Base-by-base conservation (phyloP, 1,140 invertebrate species). In the Nixonia krombeini region DNA sequence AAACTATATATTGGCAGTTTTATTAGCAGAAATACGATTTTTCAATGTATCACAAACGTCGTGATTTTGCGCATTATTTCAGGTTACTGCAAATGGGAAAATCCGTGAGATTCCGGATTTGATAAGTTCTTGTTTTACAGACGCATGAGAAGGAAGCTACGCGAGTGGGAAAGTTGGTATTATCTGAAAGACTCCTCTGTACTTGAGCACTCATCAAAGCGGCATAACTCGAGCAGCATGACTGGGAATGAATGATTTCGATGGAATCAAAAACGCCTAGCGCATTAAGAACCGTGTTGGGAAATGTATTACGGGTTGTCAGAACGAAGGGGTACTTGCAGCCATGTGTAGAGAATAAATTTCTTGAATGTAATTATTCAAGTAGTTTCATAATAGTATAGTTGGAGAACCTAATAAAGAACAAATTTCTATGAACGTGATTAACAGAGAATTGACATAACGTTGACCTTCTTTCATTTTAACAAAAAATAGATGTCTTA, bases 151-250 rank as follows among this genome's bases (percentile, higher is more conserved):
- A 44, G 17, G 28, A 38, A 26, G 13, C 28, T 17, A 35, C 25
- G 12, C 16, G 38, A 41, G 31, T 31, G 47, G 52, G 33, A 62
- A 57, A 65, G 49, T 23, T 23, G 51, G 61, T 41, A 64, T 72
- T 75, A 74, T 74, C 74, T 83, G 59, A 83, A 83, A 81, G 76
- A 75, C 68, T 73, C 69, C 72, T 76, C 81, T 83, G 80, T 83
- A 47, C 66, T 76, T 73, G 68, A 53, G 73, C 57, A 71, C 68
- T 74, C 81, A 83, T 77, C 76, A 82, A 82, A 75, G 81, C 81
- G 80, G 77, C 40, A 81, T 83, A 82, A 85, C 71, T 50, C 70
- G 74, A 82, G 72, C 82, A 80, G 77, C 74, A 81, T 84, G 82
- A 76, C 70, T 74, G 66, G 55, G 79, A 79, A 74, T 55, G 74